Conservation (phyloP, 2,888 invertebrate genomes). For the Hypomecis atomaria region DNA sequence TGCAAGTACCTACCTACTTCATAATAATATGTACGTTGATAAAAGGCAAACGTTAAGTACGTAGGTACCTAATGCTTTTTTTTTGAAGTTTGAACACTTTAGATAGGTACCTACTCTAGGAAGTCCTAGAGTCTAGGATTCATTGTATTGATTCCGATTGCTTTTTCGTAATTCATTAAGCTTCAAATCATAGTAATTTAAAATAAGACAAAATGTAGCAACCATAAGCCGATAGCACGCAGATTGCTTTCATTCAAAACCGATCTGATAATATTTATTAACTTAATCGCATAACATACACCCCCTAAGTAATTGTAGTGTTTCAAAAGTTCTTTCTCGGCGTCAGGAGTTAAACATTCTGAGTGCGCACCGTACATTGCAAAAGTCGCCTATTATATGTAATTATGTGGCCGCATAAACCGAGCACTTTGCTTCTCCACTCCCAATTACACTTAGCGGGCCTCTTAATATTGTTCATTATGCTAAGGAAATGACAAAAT, state of each 20-base stretch:
- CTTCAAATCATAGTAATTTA: too few species aligned
- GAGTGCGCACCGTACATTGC: slow-evolving; percentile 70
- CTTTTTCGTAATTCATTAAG: too few species aligned
- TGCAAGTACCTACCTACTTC: too few species aligned
- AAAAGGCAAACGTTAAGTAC: too few species aligned
- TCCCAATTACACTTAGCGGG: slow-evolving; percentile 76
- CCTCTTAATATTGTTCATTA: slow-evolving; percentile 81
- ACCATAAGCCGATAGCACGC: not conserved
- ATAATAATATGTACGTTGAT: too few species aligned
- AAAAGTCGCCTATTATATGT: slow-evolving; percentile 78
- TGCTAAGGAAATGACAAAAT: slow-evolving; percentile 76
- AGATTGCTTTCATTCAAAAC: slow-evolving; percentile 10
- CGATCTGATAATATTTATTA: slow-evolving; percentile 51
- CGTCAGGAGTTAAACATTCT: slow-evolving; percentile 62
- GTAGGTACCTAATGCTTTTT: too few species aligned
- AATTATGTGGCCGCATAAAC: slow-evolving; percentile 80
- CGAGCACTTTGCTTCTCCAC: slow-evolving; percentile 73
- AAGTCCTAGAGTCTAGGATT: too few species aligned
- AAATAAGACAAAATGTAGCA: not conserved
- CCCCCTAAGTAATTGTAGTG: slow-evolving; percentile 53
- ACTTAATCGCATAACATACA: slow-evolving; percentile 56
- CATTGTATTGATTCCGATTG: too few species aligned
- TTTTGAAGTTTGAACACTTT: too few species aligned
- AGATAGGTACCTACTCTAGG: too few species aligned
- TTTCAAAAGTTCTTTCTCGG: slow-evolving; percentile 73